Evolutionary conservation across 2,888 invertebrate genomes (phyloP).

Genomic region (Tanytarsus gracilentus): DNA sequence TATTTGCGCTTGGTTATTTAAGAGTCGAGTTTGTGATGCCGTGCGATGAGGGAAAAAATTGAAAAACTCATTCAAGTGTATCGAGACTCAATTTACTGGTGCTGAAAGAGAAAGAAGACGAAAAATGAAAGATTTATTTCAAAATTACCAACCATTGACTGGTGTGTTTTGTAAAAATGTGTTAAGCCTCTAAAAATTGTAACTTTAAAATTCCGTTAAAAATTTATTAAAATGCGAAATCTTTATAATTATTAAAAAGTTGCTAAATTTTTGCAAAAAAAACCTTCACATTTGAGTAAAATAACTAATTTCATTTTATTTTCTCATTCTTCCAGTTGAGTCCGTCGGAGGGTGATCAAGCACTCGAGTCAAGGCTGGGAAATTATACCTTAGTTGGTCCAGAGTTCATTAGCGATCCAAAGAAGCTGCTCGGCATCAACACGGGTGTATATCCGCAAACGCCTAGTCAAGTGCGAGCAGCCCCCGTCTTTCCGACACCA

Average conservation of each 20-base stretch:
- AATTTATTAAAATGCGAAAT: no score
- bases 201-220: no score
- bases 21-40: no score
- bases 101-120: no score
- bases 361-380: conserved; percentile 9
- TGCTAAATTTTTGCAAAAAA: no score
- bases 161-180: no score
- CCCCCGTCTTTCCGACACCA: neutral
- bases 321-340: conserved; percentile 10
- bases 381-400: neutral
- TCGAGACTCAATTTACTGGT: conserved; percentile 10
- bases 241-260: no score
- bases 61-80: conserved; percentile 11
- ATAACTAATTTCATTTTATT: neutral
- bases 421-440: conserved; percentile 4
- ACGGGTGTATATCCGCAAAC: conserved; percentile 6
- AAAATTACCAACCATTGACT: no score
- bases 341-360: conserved; percentile 12
- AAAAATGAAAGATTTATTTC: no score
- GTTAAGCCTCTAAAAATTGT: no score
- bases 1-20: no score
- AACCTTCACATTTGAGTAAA: neutral
- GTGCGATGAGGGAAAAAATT: no score
- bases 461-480: neutral
- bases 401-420: conserved; percentile 3